These are phyloP conservation scores for Cerceris rybyensis DNA, from an alignment of 2,888 invertebrate genomes.

Conservation along the genomic window DNA sequence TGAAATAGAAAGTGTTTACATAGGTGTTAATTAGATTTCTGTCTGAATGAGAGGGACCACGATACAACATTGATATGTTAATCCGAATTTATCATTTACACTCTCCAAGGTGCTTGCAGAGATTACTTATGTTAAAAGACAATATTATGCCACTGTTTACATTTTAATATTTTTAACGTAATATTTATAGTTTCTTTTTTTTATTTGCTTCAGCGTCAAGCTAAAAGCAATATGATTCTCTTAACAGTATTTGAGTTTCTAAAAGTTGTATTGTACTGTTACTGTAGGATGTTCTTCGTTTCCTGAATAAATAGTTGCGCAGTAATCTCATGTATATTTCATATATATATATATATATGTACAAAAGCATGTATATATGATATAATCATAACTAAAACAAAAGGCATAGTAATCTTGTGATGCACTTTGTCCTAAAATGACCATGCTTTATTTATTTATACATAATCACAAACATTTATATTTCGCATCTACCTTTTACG, in stretches of 20 bases:
- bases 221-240: too few relatives aligned
- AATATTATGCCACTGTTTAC: neutral
- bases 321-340: too few relatives aligned
- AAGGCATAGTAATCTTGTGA: constrained; percentile 16
- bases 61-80: constrained; percentile 57
- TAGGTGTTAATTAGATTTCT: constrained; percentile 60
- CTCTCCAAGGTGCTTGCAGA: constrained; percentile 38
- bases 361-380: neutral
- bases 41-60: constrained; percentile 71
- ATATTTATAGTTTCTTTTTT: neutral
- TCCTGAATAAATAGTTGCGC: too few relatives aligned
- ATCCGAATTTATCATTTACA: constrained; percentile 60
- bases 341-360: too few relatives aligned
- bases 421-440: constrained; percentile 13
- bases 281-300: too few relatives aligned
- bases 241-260: too few relatives aligned
- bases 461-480: constrained; percentile 8
- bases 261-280: too few relatives aligned
- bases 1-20: constrained; percentile 27
- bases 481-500: constrained; percentile 24
- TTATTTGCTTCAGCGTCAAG: neutral
- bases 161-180: constrained; percentile 6
- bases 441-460: constrained; percentile 25
- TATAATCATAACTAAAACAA: neutral
- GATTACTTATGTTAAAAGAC: constrained; percentile 43